Evolutionary conservation across 1,140 invertebrate genomes (phyloP).

Genomic region (Anoplolepis gracilipes): DNA sequence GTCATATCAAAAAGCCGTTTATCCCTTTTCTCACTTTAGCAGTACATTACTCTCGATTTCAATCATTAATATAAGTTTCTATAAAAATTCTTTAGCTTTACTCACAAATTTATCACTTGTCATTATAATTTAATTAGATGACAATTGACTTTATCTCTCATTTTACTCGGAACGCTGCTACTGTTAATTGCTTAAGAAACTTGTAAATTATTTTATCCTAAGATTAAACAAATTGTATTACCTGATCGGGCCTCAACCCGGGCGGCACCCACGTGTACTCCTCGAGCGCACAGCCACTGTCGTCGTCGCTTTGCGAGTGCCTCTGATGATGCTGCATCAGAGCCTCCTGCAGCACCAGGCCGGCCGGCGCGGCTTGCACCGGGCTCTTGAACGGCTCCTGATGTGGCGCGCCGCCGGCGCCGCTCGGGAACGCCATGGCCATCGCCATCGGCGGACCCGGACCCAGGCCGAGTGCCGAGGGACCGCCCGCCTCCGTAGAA

Average conservation of each 20-base stretch:
- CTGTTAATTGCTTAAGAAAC: not conserved
- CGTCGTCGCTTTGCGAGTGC: conserved; percentile 98
- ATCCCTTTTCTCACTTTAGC: not conserved
- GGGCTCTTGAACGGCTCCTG: conserved; percentile 82
- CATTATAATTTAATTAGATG: not conserved
- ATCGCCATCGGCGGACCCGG: conserved; percentile 82
- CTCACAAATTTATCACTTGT: not conserved
- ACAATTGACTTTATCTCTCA: not conserved
- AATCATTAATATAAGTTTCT: not conserved
- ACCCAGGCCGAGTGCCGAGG: conserved; percentile 77
- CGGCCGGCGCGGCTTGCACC: conserved; percentile 79
- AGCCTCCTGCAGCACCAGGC: conserved; percentile 79
- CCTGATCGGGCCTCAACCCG: conserved; percentile 97
- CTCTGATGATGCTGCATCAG: conserved; percentile 90
- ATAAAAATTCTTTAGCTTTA: not conserved
- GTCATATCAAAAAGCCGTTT: not conserved
- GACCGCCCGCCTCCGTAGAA: conserved; percentile 76
- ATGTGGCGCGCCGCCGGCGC: conserved; percentile 76
- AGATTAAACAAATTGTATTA: conserved; percentile 79
- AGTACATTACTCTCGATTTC: conserved; percentile 16
- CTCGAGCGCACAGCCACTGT: conserved; percentile 98
- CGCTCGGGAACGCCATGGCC: conserved; percentile 82
- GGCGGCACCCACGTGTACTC: conserved; percentile 99
- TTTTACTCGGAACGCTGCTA: not conserved
- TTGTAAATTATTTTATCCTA: not conserved